These are phyloP conservation scores for Eulacestoma nigropectus DNA, from an alignment of 2,113 vertebrate species.

Conservation along the genomic window DNA sequence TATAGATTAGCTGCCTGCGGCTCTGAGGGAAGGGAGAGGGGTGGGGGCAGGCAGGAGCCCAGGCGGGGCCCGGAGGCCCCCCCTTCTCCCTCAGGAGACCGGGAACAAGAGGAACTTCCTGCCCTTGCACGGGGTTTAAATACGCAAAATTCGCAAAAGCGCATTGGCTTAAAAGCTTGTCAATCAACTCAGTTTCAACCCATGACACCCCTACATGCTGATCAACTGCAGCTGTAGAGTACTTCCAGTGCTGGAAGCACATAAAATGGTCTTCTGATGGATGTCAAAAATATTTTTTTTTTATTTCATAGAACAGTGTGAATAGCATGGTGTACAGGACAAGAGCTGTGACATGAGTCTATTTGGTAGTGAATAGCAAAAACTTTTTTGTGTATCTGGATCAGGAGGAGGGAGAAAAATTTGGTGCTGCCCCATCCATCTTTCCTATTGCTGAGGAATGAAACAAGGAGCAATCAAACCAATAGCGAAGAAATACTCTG, in stretches of 20 bases:
- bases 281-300: neutral
- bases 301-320: neutral
- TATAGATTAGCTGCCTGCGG: too few species aligned
- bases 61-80: too few species aligned
- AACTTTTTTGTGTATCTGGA: neutral
- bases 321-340: neutral
- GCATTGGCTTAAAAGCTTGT: too few species aligned
- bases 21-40: too few species aligned
- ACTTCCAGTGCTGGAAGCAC: neutral
- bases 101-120: too few species aligned
- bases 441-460: neutral
- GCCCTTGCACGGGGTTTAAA: too few species aligned
- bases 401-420: neutral
- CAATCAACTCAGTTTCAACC: too few species aligned
- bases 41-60: too few species aligned
- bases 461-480: neutral
- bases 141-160: too few species aligned
- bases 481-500: neutral
- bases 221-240: neutral
- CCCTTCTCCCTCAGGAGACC: too few species aligned
- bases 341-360: neutral
- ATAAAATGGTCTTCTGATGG: neutral
- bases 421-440: neutral
- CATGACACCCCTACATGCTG: neutral
- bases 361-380: neutral